Evolutionary conservation across 2,888 invertebrate genomes (phyloP).

Genomic region (Andrena dorsata): DNA sequence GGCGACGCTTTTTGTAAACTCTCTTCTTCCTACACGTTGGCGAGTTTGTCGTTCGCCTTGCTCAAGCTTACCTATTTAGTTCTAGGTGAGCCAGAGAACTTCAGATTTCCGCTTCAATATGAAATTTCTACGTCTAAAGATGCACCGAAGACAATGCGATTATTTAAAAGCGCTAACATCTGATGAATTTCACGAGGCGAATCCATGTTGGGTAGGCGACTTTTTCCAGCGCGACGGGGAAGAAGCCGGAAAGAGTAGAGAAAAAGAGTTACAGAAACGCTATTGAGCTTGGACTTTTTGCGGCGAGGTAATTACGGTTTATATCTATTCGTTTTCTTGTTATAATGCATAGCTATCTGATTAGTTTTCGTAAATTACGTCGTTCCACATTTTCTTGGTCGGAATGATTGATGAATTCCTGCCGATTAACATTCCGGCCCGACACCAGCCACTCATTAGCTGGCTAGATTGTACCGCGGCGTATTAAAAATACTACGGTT

Average conservation of each 20-base stretch:
- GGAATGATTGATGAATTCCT: conserved; percentile 73
- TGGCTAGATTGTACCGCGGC: conserved; percentile 61
- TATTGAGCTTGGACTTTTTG: conserved; percentile 57
- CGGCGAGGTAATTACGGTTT: conserved; percentile 70
- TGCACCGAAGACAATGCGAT: background rate
- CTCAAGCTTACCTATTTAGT: background rate
- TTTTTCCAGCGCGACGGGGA: background rate
- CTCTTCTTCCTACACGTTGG: background rate
- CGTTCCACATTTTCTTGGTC: conserved; percentile 73
- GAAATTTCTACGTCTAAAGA: background rate
- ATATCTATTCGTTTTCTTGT: conserved; percentile 64
- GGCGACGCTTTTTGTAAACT: background rate
- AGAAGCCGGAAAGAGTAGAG: background rate
- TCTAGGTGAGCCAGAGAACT: no score
- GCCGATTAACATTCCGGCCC: conserved; percentile 75
- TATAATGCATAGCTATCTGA: conserved; percentile 69
- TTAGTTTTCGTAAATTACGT: conserved; percentile 76
- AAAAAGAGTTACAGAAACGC: conserved; percentile 41
- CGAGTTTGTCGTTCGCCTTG: background rate
- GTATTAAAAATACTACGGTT: conserved; percentile 56
- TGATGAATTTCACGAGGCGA: background rate
- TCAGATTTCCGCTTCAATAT: no score
- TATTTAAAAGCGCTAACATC: background rate
- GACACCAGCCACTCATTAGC: conserved; percentile 73
- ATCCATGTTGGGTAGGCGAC: background rate